Evolutionary conservation across 2,888 invertebrate species (phyloP).

Genomic region (Lymantria monacha): DNA sequence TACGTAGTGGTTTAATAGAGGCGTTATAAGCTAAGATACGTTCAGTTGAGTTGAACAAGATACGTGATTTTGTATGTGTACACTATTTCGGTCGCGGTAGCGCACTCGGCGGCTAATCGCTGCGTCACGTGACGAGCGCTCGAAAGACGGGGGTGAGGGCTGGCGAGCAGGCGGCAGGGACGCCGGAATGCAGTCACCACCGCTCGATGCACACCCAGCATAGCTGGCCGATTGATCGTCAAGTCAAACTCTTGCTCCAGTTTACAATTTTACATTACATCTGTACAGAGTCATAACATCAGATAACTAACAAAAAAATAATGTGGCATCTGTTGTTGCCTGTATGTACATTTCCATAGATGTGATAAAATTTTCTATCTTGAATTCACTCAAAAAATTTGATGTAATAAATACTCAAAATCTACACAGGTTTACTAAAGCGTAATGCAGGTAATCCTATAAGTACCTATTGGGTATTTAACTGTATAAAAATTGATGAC

Average conservation of each 20-base stretch:
- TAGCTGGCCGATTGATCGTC: slow-evolving; percentile 67
- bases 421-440: no score
- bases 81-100: slow-evolving; percentile 79
- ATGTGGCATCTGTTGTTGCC: no score
- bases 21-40: slow-evolving; percentile 57
- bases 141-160: slow-evolving; percentile 71
- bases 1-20: slow-evolving; percentile 38
- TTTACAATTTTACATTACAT: background rate
- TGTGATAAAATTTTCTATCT: no score
- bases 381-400: no score
- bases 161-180: slow-evolving; percentile 44
- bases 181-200: slow-evolving; percentile 78
- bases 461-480: no score
- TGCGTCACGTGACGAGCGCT: slow-evolving; percentile 78
- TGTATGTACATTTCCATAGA: no score
- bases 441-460: no score
- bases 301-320: background rate
- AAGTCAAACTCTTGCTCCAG: slow-evolving; percentile 34
- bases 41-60: slow-evolving; percentile 40
- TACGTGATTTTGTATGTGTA: slow-evolving; percentile 52
- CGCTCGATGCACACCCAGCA: slow-evolving; percentile 64
- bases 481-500: no score
- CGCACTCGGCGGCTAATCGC: slow-evolving; percentile 78
- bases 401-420: no score
- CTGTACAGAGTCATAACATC: background rate